Base-by-base conservation (phyloP, 2,888 invertebrate species). In the Patella caerulea region DNA sequence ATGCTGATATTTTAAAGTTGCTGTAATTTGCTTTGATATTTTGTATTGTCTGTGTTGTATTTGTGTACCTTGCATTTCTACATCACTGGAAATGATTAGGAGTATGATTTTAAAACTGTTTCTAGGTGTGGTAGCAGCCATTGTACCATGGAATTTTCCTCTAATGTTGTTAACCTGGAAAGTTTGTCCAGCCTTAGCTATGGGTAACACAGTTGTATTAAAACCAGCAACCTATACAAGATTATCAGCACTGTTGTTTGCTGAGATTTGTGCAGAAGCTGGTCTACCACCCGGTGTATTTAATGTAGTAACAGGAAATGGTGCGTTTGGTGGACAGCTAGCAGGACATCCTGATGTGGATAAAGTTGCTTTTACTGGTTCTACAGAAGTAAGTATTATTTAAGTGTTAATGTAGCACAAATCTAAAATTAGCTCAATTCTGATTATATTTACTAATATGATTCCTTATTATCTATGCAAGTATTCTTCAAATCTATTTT, bases 131-230 rank as follows among this genome's bases (percentile, higher is more conserved):
- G 91, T 92, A 54, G 92, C 91, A 45, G 91, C 89, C 9, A 91
- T 92, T 73, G 91, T 93, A 3, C 92, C 92, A 2, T 92, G 92
- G 88, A 91, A 91, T 77, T 93, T 92, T 80, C 92, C 93, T 3
- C 86, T 93, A 73, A 91, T 92, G 87, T 83, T 92, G 74, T 88
- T 93, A 79, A 92, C 93, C 3, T 91, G 92, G 89, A 90, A 92
- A 81, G 86, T 93, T 17, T 92, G 92, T 72, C 92, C 93, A 55
- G 92, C 93, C 34, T 86, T 93, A 76, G 93, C 93, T 29, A 92
- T 92, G 87, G 93, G 93, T 29, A 93, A 92, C 86, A 91, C 92
- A 56, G 91, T 93, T 19, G 88, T 93, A 17, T 86, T 93, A n/a
- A 92, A 92, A 81, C 92, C 92, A 17, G 92, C 92, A 29, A 88